A percentile compares a stretch with the other conserved stretches of the same genome.
These are phyloP conservation scores for Trinorchestia longiramus DNA, from an alignment of 1,140 invertebrate genomes.

Conservation along the genomic window DNA sequence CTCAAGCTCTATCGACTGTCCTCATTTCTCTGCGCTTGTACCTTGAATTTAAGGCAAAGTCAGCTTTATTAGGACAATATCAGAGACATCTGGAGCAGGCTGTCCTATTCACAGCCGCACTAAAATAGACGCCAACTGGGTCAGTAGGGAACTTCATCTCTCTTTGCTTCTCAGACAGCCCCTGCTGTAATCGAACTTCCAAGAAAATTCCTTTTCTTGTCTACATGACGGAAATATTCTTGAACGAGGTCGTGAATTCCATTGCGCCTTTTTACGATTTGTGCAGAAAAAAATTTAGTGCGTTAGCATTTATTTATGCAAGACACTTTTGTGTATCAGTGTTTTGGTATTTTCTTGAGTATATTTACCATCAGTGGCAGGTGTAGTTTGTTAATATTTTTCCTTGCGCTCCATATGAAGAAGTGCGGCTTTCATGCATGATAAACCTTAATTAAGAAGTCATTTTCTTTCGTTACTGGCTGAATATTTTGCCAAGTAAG, in stretches of 20 bases:
- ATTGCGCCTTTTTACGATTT: not conserved
- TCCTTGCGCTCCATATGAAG: not conserved
- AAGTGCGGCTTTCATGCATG: not conserved
- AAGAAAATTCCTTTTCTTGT: not conserved
- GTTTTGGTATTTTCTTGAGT: not conserved
- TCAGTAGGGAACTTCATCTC: constrained; percentile 17
- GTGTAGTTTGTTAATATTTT: not conserved
- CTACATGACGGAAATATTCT: not conserved
- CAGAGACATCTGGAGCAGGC: constrained; percentile 35
- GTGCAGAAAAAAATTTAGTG: not conserved
- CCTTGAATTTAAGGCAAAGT: constrained; percentile 47
- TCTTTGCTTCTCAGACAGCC: not conserved
- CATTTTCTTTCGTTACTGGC: constrained; percentile 12
- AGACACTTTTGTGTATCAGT: no score
- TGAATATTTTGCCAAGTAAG: constrained; percentile 31
- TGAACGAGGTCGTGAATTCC: not conserved
- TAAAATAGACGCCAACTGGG: constrained; percentile 42
- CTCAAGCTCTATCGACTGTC: constrained; percentile 46
- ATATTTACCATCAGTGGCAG: not conserved
- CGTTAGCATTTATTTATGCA: not conserved
- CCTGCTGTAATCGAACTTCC: not conserved
- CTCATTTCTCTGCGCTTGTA: constrained; percentile 19
- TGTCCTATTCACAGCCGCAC: constrained; percentile 5
- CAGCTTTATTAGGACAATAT: constrained; percentile 50
- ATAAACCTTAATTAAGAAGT: constrained; percentile 12